These are phyloP conservation scores for Bolinopsis microptera DNA, from an alignment of 37 sponge, comb jelly and placozoan species.

Conservation along the genomic window DNA sequence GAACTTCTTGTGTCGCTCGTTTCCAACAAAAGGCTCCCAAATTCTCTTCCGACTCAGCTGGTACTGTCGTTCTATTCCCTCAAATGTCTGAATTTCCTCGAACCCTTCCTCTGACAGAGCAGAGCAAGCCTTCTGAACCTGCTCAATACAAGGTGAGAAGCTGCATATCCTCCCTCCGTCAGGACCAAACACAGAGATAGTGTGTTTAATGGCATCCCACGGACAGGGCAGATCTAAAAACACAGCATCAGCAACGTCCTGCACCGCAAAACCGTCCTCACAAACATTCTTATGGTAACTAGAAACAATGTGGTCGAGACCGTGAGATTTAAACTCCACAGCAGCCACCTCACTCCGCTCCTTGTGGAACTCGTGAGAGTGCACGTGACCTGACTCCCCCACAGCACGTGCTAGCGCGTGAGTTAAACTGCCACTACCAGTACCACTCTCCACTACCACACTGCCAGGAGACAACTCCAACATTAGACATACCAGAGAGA, in stretches of 20 bases:
- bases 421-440: slow-evolving; percentile 95
- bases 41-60: slow-evolving; percentile 56
- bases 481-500: slow-evolving; percentile 77
- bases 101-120: slow-evolving; percentile 75
- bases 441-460: slow-evolving; percentile 76
- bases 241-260: slow-evolving; percentile 82
- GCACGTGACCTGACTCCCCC: slow-evolving; percentile 88
- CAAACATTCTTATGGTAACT: slow-evolving; percentile 84
- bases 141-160: slow-evolving; percentile 98
- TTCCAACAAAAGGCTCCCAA: slow-evolving; percentile 57
- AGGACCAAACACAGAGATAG: slow-evolving; percentile 9
- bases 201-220: slow-evolving; percentile 81
- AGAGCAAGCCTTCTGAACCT: slow-evolving; percentile 86
- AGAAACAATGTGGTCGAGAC: slow-evolving; percentile 79
- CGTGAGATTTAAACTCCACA: slow-evolving; percentile 85
- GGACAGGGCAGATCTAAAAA: slow-evolving; percentile 92
- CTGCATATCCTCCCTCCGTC: slow-evolving; percentile 84
- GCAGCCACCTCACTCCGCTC: slow-evolving; percentile 79
- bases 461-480: slow-evolving; percentile 86
- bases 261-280: slow-evolving; percentile 83
- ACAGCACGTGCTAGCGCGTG: slow-evolving; percentile 87
- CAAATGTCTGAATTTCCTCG: slow-evolving; percentile 69
- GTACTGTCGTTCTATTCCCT: slow-evolving; percentile 39
- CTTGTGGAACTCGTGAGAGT: slow-evolving; percentile 93
- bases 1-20: slow-evolving; percentile 48